A percentile compares a stretch with the other conserved stretches of the same genome.
These are phyloP conservation scores for Tangara arthus DNA, from an alignment of 2,797 vertebrate species.

Conservation along the genomic window DNA sequence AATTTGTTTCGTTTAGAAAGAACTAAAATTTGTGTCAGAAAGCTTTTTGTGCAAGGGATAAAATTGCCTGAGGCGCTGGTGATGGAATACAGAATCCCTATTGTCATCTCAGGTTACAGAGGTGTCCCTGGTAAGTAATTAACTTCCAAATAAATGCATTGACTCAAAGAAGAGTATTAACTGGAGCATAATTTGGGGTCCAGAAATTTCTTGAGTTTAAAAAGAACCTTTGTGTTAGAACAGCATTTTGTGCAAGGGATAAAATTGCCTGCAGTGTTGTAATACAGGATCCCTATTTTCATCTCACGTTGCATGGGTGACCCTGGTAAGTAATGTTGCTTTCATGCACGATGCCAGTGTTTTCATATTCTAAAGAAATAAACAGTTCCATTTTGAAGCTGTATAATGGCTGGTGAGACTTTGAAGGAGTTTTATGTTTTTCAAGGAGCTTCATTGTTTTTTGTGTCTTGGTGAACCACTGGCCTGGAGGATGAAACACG, in stretches of 20 bases:
- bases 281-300: background rate
- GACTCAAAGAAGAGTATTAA: background rate
- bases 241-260: background rate
- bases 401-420: background rate
- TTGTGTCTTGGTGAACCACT: background rate
- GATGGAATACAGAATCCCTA: too few relatives aligned
- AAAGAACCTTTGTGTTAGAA: background rate
- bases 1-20: background rate
- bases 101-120: background rate
- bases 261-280: background rate
- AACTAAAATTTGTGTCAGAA: background rate
- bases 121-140: background rate
- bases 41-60: too few relatives aligned
- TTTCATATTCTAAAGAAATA: background rate
- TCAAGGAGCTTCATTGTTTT: background rate
- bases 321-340: background rate
- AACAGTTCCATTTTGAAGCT: background rate
- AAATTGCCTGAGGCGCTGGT: background rate
- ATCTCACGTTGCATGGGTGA: background rate
- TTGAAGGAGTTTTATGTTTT: too few relatives aligned
- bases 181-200: background rate
- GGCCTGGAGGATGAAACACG: background rate
- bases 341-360: background rate
- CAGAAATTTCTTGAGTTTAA: background rate
- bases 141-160: background rate